These are phyloP conservation scores for Sarcophaga bullata DNA, from an alignment of 1,140 invertebrate species.

Conservation along the genomic window DNA sequence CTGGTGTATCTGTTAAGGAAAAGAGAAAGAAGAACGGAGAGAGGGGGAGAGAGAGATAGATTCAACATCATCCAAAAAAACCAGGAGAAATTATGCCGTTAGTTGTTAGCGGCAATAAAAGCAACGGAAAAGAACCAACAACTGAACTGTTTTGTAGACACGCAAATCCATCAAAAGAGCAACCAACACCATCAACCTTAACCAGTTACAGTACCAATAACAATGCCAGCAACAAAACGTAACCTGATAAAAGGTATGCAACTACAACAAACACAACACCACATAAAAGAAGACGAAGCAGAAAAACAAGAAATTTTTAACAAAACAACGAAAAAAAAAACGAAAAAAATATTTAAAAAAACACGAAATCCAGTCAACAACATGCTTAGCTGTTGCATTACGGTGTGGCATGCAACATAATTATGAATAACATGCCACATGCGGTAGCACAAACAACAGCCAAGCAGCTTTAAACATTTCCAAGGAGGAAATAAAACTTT, in stretches of 20 bases:
- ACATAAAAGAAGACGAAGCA: too few relatives aligned
- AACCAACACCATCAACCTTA: not conserved
- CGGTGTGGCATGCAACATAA: constrained; percentile 20
- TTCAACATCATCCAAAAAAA: not conserved
- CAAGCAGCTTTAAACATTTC: not conserved
- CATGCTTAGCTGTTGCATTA: constrained; percentile 1
- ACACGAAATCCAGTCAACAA: constrained; percentile 22
- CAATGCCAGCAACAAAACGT: not conserved
- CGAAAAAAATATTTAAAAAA: constrained; percentile 16
- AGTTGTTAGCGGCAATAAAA: constrained; percentile 27
- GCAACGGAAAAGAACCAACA: not conserved
- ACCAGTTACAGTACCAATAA: not conserved
- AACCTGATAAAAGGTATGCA: constrained; percentile 2
- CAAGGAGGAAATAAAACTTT: not conserved
- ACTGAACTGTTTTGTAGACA: constrained; percentile 28
- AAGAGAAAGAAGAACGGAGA: not conserved
- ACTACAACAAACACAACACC: constrained; percentile 7
- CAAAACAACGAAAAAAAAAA: too few relatives aligned
- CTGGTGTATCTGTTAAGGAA: not conserved
- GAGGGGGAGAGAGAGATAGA: not conserved
- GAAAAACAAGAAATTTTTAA: too few relatives aligned
- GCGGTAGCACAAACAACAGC: not conserved
- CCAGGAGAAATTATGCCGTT: constrained; percentile 16
- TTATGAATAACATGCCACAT: constrained; percentile 10
- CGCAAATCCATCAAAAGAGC: constrained; percentile 39